A percentile compares a stretch with the other conserved stretches of the same genome.
Conservation (phyloP, 2,113 vertebrate genomes). For the Puffinus mauretanicus region DNA sequence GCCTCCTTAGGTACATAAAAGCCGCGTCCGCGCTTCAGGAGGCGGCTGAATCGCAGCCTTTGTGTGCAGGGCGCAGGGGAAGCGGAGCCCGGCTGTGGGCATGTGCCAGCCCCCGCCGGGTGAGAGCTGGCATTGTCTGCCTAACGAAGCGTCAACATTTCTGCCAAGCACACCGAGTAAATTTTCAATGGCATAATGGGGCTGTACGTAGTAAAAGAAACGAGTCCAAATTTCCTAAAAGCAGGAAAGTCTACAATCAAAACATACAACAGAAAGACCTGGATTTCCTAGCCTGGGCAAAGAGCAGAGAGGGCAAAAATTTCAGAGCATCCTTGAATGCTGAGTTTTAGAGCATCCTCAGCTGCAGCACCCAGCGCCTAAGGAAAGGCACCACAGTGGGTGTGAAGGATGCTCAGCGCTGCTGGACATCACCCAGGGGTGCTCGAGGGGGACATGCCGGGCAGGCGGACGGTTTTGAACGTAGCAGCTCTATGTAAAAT, state of each 20-base stretch:
- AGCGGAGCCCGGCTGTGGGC: background rate
- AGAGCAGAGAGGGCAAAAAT: background rate
- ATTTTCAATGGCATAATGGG: background rate
- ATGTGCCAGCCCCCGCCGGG: background rate
- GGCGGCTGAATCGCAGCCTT: background rate
- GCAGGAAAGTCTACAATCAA: background rate
- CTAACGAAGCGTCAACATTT: accelerated
- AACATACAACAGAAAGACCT: background rate
- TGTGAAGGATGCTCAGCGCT: background rate
- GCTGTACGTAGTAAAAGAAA: background rate
- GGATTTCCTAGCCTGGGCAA: background rate
- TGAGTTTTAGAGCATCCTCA: background rate
- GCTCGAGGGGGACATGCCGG: accelerated
- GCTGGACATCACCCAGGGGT: background rate
- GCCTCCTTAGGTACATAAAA: conserved; percentile 9
- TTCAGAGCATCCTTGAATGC: background rate
- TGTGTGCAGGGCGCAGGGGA: background rate
- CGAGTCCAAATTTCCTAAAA: background rate
- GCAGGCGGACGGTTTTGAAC: background rate
- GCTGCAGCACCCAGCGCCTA: background rate
- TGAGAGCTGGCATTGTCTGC: background rate
- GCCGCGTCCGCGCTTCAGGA: accelerated
- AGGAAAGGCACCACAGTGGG: background rate
- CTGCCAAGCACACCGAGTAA: background rate
- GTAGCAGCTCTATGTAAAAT: background rate